Percentiles rank a stretch among this genome's conserved stretches.
These are phyloP conservation scores for Botia almorhae DNA, from an alignment of 2,797 vertebrate genomes.

Conservation along the genomic window DNA sequence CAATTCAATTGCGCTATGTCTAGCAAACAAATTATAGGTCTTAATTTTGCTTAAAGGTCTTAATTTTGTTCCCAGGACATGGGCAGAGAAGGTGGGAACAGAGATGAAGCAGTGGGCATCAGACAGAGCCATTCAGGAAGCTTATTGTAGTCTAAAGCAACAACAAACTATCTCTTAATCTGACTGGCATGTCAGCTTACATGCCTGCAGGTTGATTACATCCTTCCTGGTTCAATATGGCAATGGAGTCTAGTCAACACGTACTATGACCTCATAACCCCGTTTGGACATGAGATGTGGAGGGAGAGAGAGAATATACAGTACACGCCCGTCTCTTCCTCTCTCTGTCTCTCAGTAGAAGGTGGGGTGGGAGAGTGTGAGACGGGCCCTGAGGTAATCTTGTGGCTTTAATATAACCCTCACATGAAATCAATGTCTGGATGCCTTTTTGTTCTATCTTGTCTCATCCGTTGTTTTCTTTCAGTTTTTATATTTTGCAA, in stretches of 20 bases:
- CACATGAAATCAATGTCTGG: conserved; percentile 51
- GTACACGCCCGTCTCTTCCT: neutral
- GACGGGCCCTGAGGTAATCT: conserved; percentile 33
- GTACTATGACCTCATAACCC: conserved; percentile 25
- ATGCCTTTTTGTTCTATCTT: conserved; percentile 43
- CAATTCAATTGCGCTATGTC: neutral
- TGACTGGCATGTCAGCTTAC: conserved; percentile 36
- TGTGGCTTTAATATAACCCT: conserved; percentile 54
- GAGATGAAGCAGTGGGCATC: neutral
- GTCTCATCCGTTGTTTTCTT: neutral
- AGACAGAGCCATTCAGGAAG: conserved; percentile 29
- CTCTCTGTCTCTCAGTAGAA: neutral
- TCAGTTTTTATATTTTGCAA: too few species aligned
- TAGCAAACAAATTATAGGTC: neutral
- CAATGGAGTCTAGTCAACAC: conserved; percentile 27
- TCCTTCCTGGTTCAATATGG: conserved; percentile 39
- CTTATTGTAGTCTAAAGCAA: conserved; percentile 22
- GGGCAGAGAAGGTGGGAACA: neutral
- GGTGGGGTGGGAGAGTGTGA: conserved; percentile 5
- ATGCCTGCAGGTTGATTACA: conserved; percentile 39
- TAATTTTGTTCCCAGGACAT: conserved; percentile 22
- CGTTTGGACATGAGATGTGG: conserved; percentile 20
- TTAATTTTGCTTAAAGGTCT: neutral
- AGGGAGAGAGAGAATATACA: neutral
- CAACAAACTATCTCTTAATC: conserved; percentile 33